Evolutionary conservation across 2,888 invertebrate species (phyloP), one percentile per base, ranked within the genome.

Genomic region (Ophonus ardosiacus): DNA sequence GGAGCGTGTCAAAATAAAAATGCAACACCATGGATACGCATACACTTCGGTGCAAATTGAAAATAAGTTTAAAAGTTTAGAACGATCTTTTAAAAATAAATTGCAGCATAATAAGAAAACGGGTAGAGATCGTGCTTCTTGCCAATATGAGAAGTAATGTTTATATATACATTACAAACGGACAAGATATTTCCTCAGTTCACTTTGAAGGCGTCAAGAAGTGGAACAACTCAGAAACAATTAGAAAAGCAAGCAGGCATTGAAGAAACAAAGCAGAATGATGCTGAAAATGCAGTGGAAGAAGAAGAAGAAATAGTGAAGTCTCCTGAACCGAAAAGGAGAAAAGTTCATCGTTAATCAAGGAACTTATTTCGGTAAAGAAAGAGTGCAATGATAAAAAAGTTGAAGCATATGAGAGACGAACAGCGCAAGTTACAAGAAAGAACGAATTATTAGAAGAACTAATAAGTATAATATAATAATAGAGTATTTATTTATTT

Each of bases 41-140:
- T 59, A 59, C 15, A 8, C 59, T n/a, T 7, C 59, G 13, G 10
- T 5, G 15, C 59, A 59, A n/a, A n/a, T 59, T 15, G 59, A 59
- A 59, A 59, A 59, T 59, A 59, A 59, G n/a, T 59, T 59, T 15
- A 59, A 59, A n/a, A 59, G 59, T 59, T 59, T 59, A 15, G 59
- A 59, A 15, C 7, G 59, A 59, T 7, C 13, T n/a, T 59, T n/a
- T n/a, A 59, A 59, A n/a, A 59, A 7, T n/a, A 59, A 5, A n/a
- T 59, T 59, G 15, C 59, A 59, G 15, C 59, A 59, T 7, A 59
- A n/a, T 59, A 59, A 59, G 5, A 59, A 59, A 59, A 59, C 59
- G n/a, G 59, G 59, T 59, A 7, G 59, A n/a, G 59, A 59, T n/a
- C 59, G 59, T 59, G 59, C n/a, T 7, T 59, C 59, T 5, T 59